These are phyloP conservation scores for Neodon shergylaensis DNA, from an alignment of 2,113 vertebrate genomes.

Conservation along the genomic window DNA sequence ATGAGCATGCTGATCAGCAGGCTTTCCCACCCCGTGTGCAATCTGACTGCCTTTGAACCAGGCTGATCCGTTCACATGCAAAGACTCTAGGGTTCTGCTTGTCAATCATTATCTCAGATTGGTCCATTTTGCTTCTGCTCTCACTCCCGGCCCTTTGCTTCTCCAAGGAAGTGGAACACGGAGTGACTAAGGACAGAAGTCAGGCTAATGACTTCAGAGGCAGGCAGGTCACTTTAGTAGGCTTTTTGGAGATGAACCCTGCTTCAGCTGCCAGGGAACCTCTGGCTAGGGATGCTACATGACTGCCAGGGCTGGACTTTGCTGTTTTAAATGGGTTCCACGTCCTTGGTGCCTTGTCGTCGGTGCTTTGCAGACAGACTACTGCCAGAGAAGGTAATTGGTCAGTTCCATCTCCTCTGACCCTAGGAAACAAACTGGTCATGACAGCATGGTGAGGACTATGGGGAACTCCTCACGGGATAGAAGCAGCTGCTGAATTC, in stretches of 20 bases:
- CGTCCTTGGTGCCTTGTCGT: not conserved
- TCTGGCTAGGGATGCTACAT: too few species aligned
- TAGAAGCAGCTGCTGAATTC: not conserved
- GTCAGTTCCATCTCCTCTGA: not conserved
- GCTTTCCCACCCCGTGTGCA: not conserved
- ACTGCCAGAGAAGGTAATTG: not conserved
- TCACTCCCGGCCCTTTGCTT: not conserved
- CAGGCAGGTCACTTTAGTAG: not conserved
- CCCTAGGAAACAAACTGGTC: not conserved
- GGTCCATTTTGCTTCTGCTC: not conserved
- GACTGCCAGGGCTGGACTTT: not conserved
- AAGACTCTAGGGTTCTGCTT: not conserved
- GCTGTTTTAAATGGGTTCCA: not conserved
- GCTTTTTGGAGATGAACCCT: not conserved
- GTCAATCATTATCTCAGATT: not conserved
- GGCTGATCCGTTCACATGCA: not conserved
- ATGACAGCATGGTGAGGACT: not conserved
- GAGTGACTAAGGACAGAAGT: not conserved
- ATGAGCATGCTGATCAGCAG: accelerated
- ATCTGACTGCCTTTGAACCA: not conserved
- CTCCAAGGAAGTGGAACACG: not conserved
- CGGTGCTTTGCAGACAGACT: too few species aligned
- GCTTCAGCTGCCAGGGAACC: not conserved
- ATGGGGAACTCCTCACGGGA: not conserved
- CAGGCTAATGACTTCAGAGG: not conserved